Base-by-base conservation (phyloP, 2,113 vertebrate genomes). In the Chlamydotis undulata region DNA sequence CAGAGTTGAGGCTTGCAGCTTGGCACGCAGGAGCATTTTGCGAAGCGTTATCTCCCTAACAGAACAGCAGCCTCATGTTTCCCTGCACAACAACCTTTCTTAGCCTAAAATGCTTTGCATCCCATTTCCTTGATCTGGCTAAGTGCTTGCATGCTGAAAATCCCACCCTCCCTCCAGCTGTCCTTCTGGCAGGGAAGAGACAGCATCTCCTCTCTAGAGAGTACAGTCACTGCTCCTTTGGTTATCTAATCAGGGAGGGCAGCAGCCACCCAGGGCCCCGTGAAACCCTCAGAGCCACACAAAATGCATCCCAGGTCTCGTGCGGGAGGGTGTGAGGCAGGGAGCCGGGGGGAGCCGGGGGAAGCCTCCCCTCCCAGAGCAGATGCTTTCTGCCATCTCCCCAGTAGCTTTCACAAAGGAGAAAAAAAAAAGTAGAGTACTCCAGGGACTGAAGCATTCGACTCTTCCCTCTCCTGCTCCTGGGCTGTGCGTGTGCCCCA, bases 121-220 rank as follows among this genome's bases (percentile, higher is more conserved):
- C 95, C 96, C 94, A 85, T 96, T 94, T 94, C 93, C 96, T 94
- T 95, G 96, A 94, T 96, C 95, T 95, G 97, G 93, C 94, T 96
- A 97, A 96, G 95, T 93, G 95, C 95, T 97, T 73, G 96, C 78
- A 82, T 83, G 93, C 96, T 96, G 90, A 97, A 96, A 96, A 97
- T 96, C 92, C 94, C 93, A 96, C 90, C 93, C 91, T 96, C 93
- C 92, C 90, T 95, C 95, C 96, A 96, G 95, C 96, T 96, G 96
- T 96, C 97, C 96, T 95, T 91, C 93, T 96, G 95, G 97, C 94
- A 97, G 94, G 74, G 24, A 95, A 93, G 83, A 96, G 90, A 65
- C 96, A 94, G 96, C 91, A 47, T 94, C 95, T 94, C 29, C 95
- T 91, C 96, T 76, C 93, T 2, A 19, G 95, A 94, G 96, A 96